Evolutionary conservation across 2,888 invertebrate genomes (phyloP).

Genomic region (Tolmerus cingulatus): DNA sequence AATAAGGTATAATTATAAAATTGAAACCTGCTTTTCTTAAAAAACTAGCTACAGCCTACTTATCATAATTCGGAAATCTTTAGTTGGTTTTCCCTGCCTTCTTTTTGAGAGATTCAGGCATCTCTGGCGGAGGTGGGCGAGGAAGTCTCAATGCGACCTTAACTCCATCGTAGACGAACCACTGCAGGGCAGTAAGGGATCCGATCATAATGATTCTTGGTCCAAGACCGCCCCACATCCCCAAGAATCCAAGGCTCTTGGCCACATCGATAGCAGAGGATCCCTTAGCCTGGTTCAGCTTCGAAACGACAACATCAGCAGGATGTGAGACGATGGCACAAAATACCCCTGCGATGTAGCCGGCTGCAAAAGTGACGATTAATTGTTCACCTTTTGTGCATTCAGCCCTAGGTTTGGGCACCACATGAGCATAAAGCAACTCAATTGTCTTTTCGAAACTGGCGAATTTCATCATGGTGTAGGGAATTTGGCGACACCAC

Average conservation of each 20-base stretch:
- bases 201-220: not conserved
- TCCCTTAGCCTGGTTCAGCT: not conserved
- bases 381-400: not conserved
- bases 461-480: not conserved
- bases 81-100: not conserved
- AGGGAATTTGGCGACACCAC: not conserved
- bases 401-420: not conserved
- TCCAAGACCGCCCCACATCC: not conserved
- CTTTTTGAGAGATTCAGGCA: not conserved
- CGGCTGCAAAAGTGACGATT: not conserved
- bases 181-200: not conserved
- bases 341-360: not conserved
- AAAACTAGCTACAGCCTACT: not conserved
- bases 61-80: not conserved
- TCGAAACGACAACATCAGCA: not conserved
- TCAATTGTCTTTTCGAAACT: not conserved
- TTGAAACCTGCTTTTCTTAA: too few relatives aligned
- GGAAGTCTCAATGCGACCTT: not conserved
- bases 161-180: not conserved
- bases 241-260: not conserved
- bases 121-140: not conserved
- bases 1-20: too few relatives aligned
- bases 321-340: not conserved
- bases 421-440: not conserved
- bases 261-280: not conserved